A percentile compares a stretch with the other conserved stretches of the same genome.
Evolutionary conservation across 2,888 invertebrate species (phyloP).

Genomic region (Leptopilina syphax): DNA sequence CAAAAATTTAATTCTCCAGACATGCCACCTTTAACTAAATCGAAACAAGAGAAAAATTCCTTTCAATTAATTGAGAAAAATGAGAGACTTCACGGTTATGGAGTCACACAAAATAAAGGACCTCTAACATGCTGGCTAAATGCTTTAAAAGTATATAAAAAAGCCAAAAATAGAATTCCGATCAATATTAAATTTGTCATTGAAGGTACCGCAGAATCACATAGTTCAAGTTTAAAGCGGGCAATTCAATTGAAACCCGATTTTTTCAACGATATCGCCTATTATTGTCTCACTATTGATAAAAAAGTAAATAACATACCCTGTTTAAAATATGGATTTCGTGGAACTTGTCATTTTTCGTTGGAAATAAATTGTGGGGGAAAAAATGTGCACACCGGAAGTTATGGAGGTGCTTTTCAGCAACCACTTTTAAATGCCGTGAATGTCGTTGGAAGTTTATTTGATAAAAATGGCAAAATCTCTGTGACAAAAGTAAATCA

Average conservation of each 20-base stretch:
- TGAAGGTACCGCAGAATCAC: constrained; percentile 57
- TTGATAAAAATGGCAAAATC: constrained; percentile 59
- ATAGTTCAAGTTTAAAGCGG: constrained; percentile 56
- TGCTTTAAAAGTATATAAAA: constrained; percentile 56
- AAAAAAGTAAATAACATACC: constrained; percentile 55
- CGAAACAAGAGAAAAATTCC: constrained; percentile 37
- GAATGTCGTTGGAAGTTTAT: constrained; percentile 53
- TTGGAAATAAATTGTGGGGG: constrained; percentile 58
- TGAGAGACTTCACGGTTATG: constrained; percentile 57
- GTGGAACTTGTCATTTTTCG: constrained; percentile 60
- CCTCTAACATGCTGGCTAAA: constrained; percentile 61
- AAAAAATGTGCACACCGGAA: constrained; percentile 57
- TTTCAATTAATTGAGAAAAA: constrained; percentile 54
- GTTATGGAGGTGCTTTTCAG: constrained; percentile 61
- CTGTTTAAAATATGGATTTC: constrained; percentile 61
- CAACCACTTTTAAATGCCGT: constrained; percentile 61
- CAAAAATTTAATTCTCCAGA: constrained; percentile 46
- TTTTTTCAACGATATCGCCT: constrained; percentile 59
- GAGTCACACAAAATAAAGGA: constrained; percentile 58
- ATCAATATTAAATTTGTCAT: constrained; percentile 63
- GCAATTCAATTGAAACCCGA: constrained; percentile 52
- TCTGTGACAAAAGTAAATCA: constrained; percentile 52
- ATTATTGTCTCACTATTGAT: constrained; percentile 60
- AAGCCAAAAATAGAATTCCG: constrained; percentile 55
- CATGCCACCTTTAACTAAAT: constrained; percentile 39